Evolutionary conservation across 2,797 vertebrate species (phyloP).

Genomic region (Amazona finschi): DNA sequence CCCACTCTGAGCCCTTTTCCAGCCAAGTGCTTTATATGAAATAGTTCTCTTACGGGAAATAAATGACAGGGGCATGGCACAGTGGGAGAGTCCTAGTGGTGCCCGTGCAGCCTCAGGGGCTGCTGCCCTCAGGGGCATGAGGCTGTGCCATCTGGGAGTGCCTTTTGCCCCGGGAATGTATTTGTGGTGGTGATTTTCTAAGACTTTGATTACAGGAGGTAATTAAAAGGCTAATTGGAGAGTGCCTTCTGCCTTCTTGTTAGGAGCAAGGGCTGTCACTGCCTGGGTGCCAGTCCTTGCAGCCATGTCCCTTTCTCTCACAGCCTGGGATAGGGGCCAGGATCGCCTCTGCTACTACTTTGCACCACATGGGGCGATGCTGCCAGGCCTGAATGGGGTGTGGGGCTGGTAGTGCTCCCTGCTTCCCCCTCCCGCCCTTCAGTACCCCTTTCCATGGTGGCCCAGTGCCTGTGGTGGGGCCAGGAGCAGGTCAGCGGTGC

Average conservation of each 20-base stretch:
- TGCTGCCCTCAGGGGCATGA: fast-evolving
- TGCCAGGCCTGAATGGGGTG: background rate
- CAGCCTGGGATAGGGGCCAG: background rate
- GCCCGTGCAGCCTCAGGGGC: background rate
- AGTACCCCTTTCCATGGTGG: fast-evolving
- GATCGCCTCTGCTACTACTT: background rate
- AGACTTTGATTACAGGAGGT: constrained; percentile 46
- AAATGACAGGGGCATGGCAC: background rate
- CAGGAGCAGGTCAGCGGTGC: constrained; percentile 47
- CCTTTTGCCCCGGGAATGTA: background rate
- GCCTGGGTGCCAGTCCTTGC: fast-evolving
- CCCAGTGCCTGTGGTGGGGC: fast-evolving
- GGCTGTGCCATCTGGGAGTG: background rate
- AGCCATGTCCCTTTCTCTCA: background rate
- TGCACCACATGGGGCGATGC: background rate
- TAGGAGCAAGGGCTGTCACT: background rate
- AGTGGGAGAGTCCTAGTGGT: fast-evolving
- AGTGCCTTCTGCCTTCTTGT: background rate
- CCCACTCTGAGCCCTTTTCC: background rate
- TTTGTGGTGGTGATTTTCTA: constrained; percentile 47
- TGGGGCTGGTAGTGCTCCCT: background rate
- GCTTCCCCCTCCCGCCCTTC: background rate
- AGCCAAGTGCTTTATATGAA: background rate
- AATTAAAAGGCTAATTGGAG: constrained; percentile 56
- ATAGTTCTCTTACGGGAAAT: background rate